Evolutionary conservation across 92 coral and sea anemone genomes (phyloP), one percentile per base, ranked within the genome.

Genomic region (Bergia puertoricense): DNA sequence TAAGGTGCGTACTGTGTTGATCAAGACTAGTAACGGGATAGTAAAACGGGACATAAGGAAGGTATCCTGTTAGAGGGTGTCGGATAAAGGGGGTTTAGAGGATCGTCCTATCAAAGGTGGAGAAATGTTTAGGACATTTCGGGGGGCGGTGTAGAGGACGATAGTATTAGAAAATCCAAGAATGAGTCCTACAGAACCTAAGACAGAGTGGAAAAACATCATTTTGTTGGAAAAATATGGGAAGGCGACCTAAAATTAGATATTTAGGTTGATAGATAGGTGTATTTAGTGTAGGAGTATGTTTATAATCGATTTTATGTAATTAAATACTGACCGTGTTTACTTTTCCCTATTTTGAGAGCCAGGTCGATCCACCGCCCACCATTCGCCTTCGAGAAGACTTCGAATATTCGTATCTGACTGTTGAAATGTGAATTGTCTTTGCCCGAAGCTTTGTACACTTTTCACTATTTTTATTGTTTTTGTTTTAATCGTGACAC

Each of bases 1-100:
- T 30, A 13, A 2, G 3, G 88, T 85, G 77, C 59, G 88, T 20
- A 82, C 75, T 20, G 86, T 82, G 2, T 4, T 82, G 46, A 51
- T 82, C 2, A 56, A 42, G 69, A 81, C 85, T 8, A 42, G 69
- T 11, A 2, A 10, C 3, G 85, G 74, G 40, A 36, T 15, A 10
- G 44, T 22, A 11, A 68, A n/a, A n/a, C 5, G 74, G 36, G 74
- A 68, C 74, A 68, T 68, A 13, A 6, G 74, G 15, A 68, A 68
- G 74, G 74, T 68, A 13, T 68, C 36, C 36, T 68, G 74, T 68
- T 68, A 20, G 74, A 68, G 36, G 74, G 74, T 5, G 36, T n/a
- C 5, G 74, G 5, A 5, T 68, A n/a, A 68, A n/a, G 74, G n/a
- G 74, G 74, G 5, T n/a, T 5, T 5, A 20, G 22, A 13, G 74